A percentile compares a stretch with the other conserved stretches of the same genome.
Evolutionary conservation across 2,888 invertebrate species (phyloP).

Genomic region (Amiota communis): DNA sequence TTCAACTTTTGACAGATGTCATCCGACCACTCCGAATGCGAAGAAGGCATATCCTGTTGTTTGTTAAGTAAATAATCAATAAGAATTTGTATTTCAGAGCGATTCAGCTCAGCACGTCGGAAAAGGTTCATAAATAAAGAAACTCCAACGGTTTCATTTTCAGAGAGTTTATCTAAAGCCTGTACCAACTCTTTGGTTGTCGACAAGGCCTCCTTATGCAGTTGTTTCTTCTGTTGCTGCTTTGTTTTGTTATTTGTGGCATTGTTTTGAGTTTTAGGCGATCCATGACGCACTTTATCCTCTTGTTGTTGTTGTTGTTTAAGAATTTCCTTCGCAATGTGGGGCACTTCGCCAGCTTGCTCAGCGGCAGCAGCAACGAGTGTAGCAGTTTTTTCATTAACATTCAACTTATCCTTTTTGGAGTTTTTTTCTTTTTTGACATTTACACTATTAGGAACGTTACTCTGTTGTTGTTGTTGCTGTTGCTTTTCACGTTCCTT

Average conservation of each 20-base stretch:
- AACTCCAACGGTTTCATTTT: conserved; percentile 81
- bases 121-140: conserved; percentile 83
- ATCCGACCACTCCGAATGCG: conserved; percentile 90
- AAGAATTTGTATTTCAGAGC: conserved; percentile 89
- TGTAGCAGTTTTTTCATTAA: conserved; percentile 26
- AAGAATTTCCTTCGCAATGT: conserved; percentile 61
- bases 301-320: conserved; percentile 61
- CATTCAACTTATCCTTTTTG: conserved; percentile 54
- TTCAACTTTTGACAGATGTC: conserved; percentile 90
- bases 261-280: conserved; percentile 67
- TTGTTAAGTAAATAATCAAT: conserved; percentile 92
- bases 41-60: conserved; percentile 84
- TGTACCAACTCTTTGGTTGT: conserved; percentile 62
- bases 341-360: conserved; percentile 50
- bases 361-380: conserved; percentile 43
- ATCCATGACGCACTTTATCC: conserved; percentile 58
- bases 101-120: conserved; percentile 86
- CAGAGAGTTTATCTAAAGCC: conserved; percentile 76
- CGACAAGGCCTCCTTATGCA: conserved; percentile 62
- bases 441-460: conserved; percentile 36
- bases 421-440: conserved; percentile 50
- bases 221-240: conserved; percentile 74
- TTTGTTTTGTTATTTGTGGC: conserved; percentile 69
- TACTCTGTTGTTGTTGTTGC: conserved; percentile 54
- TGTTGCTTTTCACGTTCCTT: conserved; percentile 57